These are phyloP conservation scores for Athene noctua DNA, from an alignment of 2,113 vertebrate genomes.

Conservation along the genomic window DNA sequence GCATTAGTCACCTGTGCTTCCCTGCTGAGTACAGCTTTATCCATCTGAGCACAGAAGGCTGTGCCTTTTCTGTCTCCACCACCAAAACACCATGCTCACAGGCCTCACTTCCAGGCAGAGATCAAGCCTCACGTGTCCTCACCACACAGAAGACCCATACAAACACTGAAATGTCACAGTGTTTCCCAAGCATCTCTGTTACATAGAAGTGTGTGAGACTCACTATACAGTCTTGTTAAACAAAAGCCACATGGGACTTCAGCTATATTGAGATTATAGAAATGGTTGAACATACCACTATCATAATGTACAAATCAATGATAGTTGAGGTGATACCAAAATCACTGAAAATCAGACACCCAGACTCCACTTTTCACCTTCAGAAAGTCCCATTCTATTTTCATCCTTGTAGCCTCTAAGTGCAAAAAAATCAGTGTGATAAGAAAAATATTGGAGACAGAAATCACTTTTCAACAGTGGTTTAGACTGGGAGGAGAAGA, in stretches of 20 bases:
- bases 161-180: neutral
- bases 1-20: neutral
- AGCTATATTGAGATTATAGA: neutral
- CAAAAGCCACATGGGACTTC: neutral
- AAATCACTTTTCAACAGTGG: neutral
- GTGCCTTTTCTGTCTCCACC: neutral
- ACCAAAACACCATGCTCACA: neutral
- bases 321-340: neutral
- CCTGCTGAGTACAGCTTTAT: neutral
- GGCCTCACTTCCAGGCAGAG: neutral
- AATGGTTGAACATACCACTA: neutral
- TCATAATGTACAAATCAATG: neutral
- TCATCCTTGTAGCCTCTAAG: neutral
- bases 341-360: neutral
- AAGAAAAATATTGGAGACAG: neutral
- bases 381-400: neutral
- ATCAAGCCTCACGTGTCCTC: neutral
- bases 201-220: neutral
- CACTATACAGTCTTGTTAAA: neutral
- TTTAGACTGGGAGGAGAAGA: neutral
- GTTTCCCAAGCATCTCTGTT: neutral
- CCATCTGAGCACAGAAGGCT: neutral
- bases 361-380: neutral
- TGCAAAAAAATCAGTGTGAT: neutral
- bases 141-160: neutral